Evolutionary conservation across 2,888 invertebrate species (phyloP).

Genomic region (Rhodophaea formosa): DNA sequence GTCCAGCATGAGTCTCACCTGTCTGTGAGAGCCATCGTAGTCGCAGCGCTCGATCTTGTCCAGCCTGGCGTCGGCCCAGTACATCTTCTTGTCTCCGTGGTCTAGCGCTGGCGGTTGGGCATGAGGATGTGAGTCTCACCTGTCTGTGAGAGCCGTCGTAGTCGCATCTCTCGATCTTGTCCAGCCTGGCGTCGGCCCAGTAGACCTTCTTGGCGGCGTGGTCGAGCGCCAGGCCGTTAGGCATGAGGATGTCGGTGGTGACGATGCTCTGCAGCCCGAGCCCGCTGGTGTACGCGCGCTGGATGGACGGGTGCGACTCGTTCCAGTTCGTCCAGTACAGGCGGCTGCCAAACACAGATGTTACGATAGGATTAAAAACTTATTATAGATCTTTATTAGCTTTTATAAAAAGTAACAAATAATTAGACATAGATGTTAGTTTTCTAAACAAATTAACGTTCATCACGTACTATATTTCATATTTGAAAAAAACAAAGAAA

Average conservation of each 20-base stretch:
- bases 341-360: slow-evolving; percentile 57
- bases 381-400: too few species aligned
- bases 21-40: slow-evolving; percentile 88
- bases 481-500: too few species aligned
- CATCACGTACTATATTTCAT: too few species aligned
- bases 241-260: slow-evolving; percentile 88
- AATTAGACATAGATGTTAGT: too few species aligned
- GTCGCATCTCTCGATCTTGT: slow-evolving; percentile 91
- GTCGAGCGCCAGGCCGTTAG: slow-evolving; percentile 89
- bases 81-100: too few species aligned
- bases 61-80: slow-evolving; percentile 84
- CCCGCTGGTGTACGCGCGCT: slow-evolving; percentile 87
- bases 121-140: too few species aligned
- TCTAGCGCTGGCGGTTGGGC: too few species aligned
- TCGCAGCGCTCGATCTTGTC: slow-evolving; percentile 92
- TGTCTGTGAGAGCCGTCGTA: slow-evolving; percentile 89
- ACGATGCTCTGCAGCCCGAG: slow-evolving; percentile 81
- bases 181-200: slow-evolving; percentile 92
- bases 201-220: slow-evolving; percentile 86
- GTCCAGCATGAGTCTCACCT: too few species aligned
- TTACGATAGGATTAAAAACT: not conserved
- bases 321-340: slow-evolving; percentile 97
- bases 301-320: slow-evolving; percentile 88
- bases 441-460: too few species aligned
- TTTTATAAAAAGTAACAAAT: too few species aligned